These are phyloP conservation scores for Bujurquina vittata DNA, from an alignment of 2,113 vertebrate genomes.

Conservation along the genomic window DNA sequence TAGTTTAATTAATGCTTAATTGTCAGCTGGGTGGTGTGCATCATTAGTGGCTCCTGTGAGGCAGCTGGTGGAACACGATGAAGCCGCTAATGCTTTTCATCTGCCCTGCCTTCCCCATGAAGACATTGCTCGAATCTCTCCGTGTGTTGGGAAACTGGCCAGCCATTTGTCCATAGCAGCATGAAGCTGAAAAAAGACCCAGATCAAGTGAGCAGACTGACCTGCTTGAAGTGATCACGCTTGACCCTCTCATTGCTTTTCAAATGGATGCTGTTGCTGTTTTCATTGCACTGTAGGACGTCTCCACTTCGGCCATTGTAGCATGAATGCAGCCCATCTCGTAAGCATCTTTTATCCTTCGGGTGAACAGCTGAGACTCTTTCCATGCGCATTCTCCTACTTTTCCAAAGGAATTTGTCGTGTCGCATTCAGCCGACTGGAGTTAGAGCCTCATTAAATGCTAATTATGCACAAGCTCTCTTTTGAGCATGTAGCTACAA, in stretches of 20 bases:
- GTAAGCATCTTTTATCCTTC: slow-evolving; percentile 28
- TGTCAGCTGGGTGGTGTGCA: slow-evolving; percentile 25
- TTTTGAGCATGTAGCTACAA: slow-evolving; percentile 34
- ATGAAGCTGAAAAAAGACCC: background rate
- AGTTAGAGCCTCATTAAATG: slow-evolving; percentile 61
- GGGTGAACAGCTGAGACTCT: slow-evolving; percentile 42
- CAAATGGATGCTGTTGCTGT: background rate
- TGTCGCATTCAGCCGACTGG: slow-evolving; percentile 37
- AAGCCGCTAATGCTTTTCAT: slow-evolving; percentile 36
- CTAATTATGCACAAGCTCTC: slow-evolving; percentile 50
- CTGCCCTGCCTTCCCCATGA: background rate
- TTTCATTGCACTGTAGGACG: background rate
- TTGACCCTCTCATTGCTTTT: slow-evolving; percentile 4
- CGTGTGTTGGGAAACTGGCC: slow-evolving; percentile 2
- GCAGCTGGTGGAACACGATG: slow-evolving; percentile 39
- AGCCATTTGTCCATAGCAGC: slow-evolving; percentile 1
- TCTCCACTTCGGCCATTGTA: background rate
- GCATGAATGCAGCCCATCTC: background rate
- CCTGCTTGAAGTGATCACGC: background rate
- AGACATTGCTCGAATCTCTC: slow-evolving; percentile 20
- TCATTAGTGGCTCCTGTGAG: slow-evolving; percentile 51
- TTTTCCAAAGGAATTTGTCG: slow-evolving; percentile 47
- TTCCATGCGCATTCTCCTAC: slow-evolving; percentile 36
- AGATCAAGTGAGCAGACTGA: background rate
- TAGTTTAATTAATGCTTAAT: slow-evolving; percentile 69